phyloP scores from a whole-genome alignment of 2,888 invertebrate species.

The Corythucha ciliata region DNA sequence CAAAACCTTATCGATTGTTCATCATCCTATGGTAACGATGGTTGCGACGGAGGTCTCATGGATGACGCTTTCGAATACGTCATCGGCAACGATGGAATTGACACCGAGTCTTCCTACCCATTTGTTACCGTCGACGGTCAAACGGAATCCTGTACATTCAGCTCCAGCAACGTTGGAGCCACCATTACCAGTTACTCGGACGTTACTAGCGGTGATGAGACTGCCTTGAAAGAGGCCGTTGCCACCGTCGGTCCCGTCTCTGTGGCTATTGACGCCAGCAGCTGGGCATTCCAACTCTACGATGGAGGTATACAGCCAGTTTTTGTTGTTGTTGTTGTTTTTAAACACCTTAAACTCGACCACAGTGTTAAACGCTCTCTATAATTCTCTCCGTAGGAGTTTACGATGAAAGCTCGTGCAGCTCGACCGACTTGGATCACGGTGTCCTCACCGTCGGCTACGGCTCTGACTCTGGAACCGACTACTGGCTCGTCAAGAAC shows the following conservation, averaged over 20 bases:
- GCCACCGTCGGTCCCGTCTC: constrained; percentile 76
- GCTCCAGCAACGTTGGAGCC: constrained; percentile 57
- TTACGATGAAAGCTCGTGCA: constrained; percentile 43
- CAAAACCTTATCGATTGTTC: constrained; percentile 52
- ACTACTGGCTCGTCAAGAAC: constrained; percentile 49
- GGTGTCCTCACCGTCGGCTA: constrained; percentile 47
- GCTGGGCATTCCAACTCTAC: constrained; percentile 77
- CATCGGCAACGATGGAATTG: constrained; percentile 48
- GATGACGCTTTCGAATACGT: constrained; percentile 46
- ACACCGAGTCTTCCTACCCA: constrained; percentile 49
- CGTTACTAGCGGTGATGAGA: constrained; percentile 60
- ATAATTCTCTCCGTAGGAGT: constrained; percentile 52
- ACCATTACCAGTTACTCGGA: constrained; percentile 72
- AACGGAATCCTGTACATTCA: constrained; percentile 47
- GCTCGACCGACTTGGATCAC: constrained; percentile 42
- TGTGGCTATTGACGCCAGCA: constrained; percentile 83
- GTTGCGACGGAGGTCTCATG: constrained; percentile 49
- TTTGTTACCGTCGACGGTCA: constrained; percentile 40
- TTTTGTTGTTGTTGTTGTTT: no score
- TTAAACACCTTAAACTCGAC: no score
- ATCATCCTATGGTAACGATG: constrained; percentile 45
- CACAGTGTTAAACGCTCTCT: no score
- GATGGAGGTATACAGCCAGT: constrained; percentile 45
- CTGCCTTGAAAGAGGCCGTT: constrained; percentile 61
- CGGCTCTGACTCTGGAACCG: constrained; percentile 41